These are phyloP conservation scores for Eledone cirrhosa DNA, from an alignment of 2,888 invertebrate species.

Conservation along the genomic window DNA sequence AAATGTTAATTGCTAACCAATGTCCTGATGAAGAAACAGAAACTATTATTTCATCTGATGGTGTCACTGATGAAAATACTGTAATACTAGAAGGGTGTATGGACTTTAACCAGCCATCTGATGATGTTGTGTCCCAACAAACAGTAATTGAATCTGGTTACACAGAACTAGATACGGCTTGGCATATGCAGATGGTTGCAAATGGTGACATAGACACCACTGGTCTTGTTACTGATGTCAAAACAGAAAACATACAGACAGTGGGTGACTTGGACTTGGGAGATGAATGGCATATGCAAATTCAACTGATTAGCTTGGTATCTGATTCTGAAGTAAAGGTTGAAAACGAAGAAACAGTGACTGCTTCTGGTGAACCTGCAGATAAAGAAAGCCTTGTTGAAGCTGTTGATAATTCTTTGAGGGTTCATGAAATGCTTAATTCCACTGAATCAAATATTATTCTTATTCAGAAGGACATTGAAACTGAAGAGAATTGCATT, in stretches of 20 bases:
- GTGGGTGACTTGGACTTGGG: background rate
- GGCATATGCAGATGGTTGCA: constrained; percentile 25
- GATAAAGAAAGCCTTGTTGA: constrained; percentile 9
- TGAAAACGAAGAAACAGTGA: constrained; percentile 6
- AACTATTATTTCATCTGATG: too few species aligned
- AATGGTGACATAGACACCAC: constrained; percentile 8
- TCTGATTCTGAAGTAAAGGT: background rate
- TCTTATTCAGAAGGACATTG: constrained; percentile 5
- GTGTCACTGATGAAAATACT: background rate
- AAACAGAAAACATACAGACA: background rate
- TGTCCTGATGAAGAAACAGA: too few species aligned
- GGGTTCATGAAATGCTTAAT: background rate
- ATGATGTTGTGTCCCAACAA: background rate
- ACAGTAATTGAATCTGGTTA: constrained; percentile 7
- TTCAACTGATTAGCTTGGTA: constrained; percentile 18
- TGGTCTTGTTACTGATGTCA: constrained; percentile 8
- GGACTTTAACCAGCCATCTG: background rate
- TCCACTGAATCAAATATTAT: background rate
- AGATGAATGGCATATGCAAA: constrained; percentile 23
- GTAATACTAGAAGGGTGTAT: background rate
- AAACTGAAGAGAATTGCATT: background rate
- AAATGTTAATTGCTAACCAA: too few species aligned
- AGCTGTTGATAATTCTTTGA: background rate
- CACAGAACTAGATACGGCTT: constrained; percentile 4
- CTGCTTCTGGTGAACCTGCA: constrained; percentile 4